A percentile compares a stretch with the other conserved stretches of the same genome.
Evolutionary conservation across 2,888 invertebrate genomes (phyloP).

Genomic region (Bellardia pandia): DNA sequence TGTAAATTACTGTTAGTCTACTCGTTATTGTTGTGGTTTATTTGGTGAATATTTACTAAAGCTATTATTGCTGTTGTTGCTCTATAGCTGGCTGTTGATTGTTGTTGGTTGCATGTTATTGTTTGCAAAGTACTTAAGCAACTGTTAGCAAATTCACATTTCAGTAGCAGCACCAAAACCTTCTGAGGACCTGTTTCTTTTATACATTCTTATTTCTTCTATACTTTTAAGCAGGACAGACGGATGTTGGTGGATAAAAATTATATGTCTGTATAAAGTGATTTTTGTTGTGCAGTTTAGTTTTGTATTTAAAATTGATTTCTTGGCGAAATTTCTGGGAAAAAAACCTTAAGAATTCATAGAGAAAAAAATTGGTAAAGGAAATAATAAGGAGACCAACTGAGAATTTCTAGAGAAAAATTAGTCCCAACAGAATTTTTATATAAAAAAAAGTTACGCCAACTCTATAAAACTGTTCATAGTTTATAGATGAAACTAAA

Average conservation of each 20-base stretch:
- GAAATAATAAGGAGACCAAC: conserved; percentile 32
- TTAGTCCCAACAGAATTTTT: too few relatives aligned
- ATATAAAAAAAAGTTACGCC: too few relatives aligned
- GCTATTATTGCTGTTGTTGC: conserved; percentile 52
- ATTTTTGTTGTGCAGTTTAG: conserved; percentile 3
- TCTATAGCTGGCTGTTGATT: conserved; percentile 44
- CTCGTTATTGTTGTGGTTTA: conserved; percentile 71
- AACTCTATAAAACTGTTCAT: too few relatives aligned
- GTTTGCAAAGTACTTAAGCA: conserved; percentile 71
- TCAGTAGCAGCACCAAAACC: conserved; percentile 30
- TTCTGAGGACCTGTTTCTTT: conserved; percentile 36
- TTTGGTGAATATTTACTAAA: conserved; percentile 68
- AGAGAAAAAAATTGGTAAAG: conserved; percentile 1
- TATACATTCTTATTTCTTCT: not conserved
- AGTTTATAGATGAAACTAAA: too few relatives aligned
- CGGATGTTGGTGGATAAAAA: conserved; percentile 3
- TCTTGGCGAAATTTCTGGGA: conserved; percentile 52
- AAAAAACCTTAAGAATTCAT: conserved; percentile 4
- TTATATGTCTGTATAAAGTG: not conserved
- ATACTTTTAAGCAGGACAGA: not conserved
- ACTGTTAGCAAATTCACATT: conserved; percentile 71
- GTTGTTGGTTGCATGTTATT: conserved; percentile 62
- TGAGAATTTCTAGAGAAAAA: not conserved
- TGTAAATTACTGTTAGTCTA: conserved; percentile 71
- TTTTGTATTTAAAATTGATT: conserved; percentile 49